A percentile compares a stretch with the other conserved stretches of the same genome.
phyloP scores from a whole-genome alignment of 1,140 invertebrate species.

The Drosophila obscura region DNA sequence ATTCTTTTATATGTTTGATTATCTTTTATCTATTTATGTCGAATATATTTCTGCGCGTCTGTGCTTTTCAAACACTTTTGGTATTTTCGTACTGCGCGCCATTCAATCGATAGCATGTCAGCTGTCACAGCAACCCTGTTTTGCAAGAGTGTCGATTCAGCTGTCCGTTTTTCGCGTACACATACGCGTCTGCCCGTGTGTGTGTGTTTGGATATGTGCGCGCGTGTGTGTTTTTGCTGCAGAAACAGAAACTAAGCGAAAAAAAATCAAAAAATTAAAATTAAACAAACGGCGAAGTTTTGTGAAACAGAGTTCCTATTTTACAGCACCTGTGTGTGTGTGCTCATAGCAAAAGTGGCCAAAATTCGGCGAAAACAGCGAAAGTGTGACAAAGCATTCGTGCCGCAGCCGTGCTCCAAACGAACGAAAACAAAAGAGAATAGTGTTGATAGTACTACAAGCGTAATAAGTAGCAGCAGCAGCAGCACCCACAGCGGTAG shows the following conservation, averaged over 20 bases:
- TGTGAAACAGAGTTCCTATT: constrained; percentile 57
- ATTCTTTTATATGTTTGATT: not conserved
- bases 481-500: constrained; percentile 40
- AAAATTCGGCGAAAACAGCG: constrained; percentile 81
- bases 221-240: constrained; percentile 20
- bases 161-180: constrained; percentile 15
- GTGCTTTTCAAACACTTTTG: not conserved
- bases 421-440: constrained; percentile 80
- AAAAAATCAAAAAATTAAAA: constrained; percentile 47
- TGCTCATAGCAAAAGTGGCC: constrained; percentile 68
- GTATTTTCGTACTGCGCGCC: constrained; percentile 26
- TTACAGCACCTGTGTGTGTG: constrained; percentile 40
- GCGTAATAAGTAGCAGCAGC: constrained; percentile 63
- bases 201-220: constrained; percentile 3
- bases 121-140: constrained; percentile 10
- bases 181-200: constrained; percentile 20
- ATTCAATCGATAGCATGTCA: constrained; percentile 16
- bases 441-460: constrained; percentile 75
- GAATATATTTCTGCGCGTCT: not conserved
- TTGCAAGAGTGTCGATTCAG: constrained; percentile 17
- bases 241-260: constrained; percentile 46
- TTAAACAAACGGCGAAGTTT: constrained; percentile 21
- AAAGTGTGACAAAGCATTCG: constrained; percentile 74
- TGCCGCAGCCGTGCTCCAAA: constrained; percentile 67
- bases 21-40: not conserved